Base-by-base conservation (phyloP, 2,113 vertebrate genomes). In the Alosa alosa region DNA sequence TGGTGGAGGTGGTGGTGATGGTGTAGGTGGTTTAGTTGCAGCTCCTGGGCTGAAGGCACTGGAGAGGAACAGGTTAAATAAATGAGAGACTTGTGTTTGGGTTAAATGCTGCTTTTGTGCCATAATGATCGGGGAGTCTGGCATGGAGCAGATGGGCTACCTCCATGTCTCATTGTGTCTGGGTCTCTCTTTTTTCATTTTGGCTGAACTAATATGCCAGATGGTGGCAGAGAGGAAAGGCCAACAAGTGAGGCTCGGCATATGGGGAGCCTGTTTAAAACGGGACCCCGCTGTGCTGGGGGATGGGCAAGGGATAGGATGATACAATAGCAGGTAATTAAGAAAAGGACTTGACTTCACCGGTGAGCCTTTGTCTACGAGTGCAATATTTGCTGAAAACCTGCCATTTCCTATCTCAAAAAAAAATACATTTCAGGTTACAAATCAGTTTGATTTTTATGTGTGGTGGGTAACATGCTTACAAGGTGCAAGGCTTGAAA, bases 261-360 rank as follows among this genome's bases (percentile, higher is more conserved):
- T 99, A 99, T 98, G 97, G 98, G 95, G 95, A 97, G 97, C 96
- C 97, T 98, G 97, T 97, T 99, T 99, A 99, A 99, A 96, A 96
- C 96, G 92, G 92, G 94, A 95, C 97, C 97, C 97, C 96, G 96
- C 96, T 97, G 96, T 94, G 96, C 95, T 94, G 94, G 95, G 93
- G 95, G 94, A 96, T 95, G 94, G 94, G 91, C 95, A 83, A 90
- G 94, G 93, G 88, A 94, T 75, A n/a, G 91, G 87, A 90, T 92
- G 89, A 91, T 94, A 95, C 94, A 95, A 95, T 95, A 93, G 94
- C 93, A 94, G 92, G 92, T 93, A 93, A 95, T 96, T 95, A 94
- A 92, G 95, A 93, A 89, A 90, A 93, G 94, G 94, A 93, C 94
- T 94, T 94, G 93, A 94, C 94, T 95, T 94, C 92, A 90, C 93